Percentiles rank a stretch among this genome's conserved stretches.
These are phyloP conservation scores for Parauchenoglanis ngamensis DNA, from an alignment of 2,797 vertebrate genomes.

Conservation along the genomic window DNA sequence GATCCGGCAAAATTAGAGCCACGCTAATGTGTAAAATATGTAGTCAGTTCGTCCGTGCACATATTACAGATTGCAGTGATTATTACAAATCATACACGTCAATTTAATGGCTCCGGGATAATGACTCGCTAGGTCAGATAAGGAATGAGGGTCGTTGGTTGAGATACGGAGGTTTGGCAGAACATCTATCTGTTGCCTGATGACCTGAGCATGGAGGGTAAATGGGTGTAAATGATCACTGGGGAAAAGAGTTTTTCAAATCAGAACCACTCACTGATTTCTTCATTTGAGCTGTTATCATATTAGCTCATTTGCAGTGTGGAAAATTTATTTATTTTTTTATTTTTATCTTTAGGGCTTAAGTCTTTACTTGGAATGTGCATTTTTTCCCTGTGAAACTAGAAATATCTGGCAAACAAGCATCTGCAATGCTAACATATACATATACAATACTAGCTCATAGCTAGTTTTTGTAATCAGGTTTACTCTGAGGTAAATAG, in stretches of 20 bases:
- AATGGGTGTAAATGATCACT: constrained; percentile 82
- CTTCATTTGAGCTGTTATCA: background rate
- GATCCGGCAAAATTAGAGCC: background rate
- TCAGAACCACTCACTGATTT: background rate
- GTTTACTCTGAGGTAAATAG: background rate
- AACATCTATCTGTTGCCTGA: constrained; percentile 64
- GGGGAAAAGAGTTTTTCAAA: constrained; percentile 69
- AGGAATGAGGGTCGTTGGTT: constrained; percentile 61
- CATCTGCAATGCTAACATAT: background rate
- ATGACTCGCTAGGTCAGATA: constrained; percentile 14
- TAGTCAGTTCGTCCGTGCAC: background rate
- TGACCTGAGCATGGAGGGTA: constrained; percentile 69
- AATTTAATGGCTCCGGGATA: constrained; percentile 32
- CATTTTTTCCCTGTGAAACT: background rate
- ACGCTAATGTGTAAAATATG: constrained; percentile 24
- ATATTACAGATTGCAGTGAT: constrained; percentile 26
- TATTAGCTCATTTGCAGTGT: background rate
- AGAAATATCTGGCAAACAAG: background rate
- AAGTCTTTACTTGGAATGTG: background rate
- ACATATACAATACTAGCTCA: background rate
- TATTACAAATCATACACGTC: constrained; percentile 13
- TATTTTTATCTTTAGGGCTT: background rate
- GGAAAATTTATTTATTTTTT: constrained; percentile 20
- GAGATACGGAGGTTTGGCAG: constrained; percentile 69
- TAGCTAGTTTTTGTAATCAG: background rate